Base-by-base conservation (phyloP, 2,888 invertebrate genomes). In the Chymomyza amoena region DNA sequence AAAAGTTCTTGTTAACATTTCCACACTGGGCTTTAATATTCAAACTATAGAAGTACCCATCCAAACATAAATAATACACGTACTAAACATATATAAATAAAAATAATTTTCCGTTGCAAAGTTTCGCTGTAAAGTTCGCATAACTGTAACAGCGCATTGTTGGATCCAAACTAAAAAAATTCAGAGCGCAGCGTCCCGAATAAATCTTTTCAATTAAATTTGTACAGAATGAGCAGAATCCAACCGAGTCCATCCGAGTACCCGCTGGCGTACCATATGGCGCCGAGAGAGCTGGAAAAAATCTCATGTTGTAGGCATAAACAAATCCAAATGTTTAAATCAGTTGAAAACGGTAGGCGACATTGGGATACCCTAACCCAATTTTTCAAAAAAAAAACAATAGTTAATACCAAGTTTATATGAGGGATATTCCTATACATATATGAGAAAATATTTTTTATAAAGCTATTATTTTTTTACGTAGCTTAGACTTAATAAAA, bases 161-260 rank as follows among this genome's bases (percentile, higher is more conserved):
- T 69, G 70, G 77, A 84, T 80, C 80, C 87, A 81, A 84, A 86
- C 84, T 86, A 69, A 83, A 67, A 72, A 64, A 56, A 20, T 60
- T 59, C 20, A 50, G 39, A 15, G 18, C 9, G 28, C 10, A 63
- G 51, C 52, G 67, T 69, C 70, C 76, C 70, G 74, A 75, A 76
- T 78, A 84, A 81, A 81, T 86, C 84, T 86, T 84, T 73, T 85
- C 87, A 85, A 85, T 85, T 85, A 83, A 84, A 78, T 78, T 84
- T 81, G 75, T 61, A 73, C 70, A 72, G 73, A 80, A 75, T 76
- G 79, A 73, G 77, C 77, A 72, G 73, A 80, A 76, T 72, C 73
- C 75, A 65, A 69, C 70, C 68, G 74, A 3, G 39, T 51, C 36
- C 32, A 25, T n/a, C n/a, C 65, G 56, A 66, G 68, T 74, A 70